phyloP scores from a whole-genome alignment of 1,140 invertebrate genomes.

The Sarcophaga bullata region DNA sequence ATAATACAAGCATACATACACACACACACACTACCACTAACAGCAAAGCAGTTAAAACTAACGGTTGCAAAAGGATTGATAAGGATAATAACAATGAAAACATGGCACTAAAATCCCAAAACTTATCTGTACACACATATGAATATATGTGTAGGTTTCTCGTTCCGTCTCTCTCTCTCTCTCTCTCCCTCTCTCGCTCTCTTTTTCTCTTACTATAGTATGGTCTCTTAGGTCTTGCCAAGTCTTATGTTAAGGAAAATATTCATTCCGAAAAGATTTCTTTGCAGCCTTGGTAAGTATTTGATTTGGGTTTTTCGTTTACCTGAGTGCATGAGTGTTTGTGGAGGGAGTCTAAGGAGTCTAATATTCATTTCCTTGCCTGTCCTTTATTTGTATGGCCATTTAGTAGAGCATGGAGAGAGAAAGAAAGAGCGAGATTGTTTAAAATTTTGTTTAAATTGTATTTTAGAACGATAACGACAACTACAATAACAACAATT shows the following conservation, averaged over 20 bases:
- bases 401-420: too few species aligned
- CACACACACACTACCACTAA: not conserved
- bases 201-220: too few species aligned
- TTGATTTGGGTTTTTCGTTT: not conserved
- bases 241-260: not conserved
- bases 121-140: too few species aligned
- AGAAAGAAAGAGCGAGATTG: too few species aligned
- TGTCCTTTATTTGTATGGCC: too few species aligned
- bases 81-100: not conserved
- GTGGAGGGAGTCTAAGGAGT: not conserved
- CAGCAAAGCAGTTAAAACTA: too few species aligned
- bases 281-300: not conserved
- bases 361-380: conserved; percentile 1
- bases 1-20: not conserved
- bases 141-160: not conserved
- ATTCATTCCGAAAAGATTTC: not conserved
- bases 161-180: not conserved
- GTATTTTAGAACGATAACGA: not conserved
- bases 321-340: not conserved
- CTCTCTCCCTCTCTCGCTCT: not conserved
- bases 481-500: not conserved
- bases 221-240: too few species aligned
- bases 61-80: not conserved
- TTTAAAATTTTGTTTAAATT: not conserved
- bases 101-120: not conserved